Evolutionary conservation across 2,888 invertebrate species (phyloP).

Genomic region (Agonum fuliginosum): DNA sequence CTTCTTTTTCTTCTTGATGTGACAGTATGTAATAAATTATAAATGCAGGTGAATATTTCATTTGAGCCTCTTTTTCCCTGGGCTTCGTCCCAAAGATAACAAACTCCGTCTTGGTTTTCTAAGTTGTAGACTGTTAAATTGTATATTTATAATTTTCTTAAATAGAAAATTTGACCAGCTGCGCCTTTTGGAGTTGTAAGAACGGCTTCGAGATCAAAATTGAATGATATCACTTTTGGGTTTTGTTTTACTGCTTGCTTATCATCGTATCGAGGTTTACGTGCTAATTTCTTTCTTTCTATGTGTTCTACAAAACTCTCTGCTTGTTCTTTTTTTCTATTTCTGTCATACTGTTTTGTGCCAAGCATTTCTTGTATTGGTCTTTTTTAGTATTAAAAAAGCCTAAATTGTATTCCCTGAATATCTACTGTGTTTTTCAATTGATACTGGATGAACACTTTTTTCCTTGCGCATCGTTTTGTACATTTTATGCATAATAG

Average conservation of each 20-base stretch:
- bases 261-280: conserved; percentile 64
- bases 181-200: conserved; percentile 65
- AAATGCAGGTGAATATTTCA: conserved; percentile 65
- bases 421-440: neutral
- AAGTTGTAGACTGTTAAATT: conserved; percentile 67
- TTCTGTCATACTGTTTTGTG: conserved; percentile 59
- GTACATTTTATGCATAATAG: conserved; percentile 61
- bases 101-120: conserved; percentile 65
- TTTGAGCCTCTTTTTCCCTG: conserved; percentile 66
- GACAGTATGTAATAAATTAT: conserved; percentile 62
- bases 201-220: conserved; percentile 67
- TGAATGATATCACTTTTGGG: conserved; percentile 63
- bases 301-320: conserved; percentile 60
- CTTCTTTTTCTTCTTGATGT: conserved; percentile 44
- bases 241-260: conserved; percentile 63
- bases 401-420: neutral
- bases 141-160: conserved; percentile 66
- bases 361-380: too few species aligned
- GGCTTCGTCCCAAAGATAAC: conserved; percentile 66
- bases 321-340: conserved; percentile 59
- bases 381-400: neutral
- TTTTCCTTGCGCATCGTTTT: neutral
- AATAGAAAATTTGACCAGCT: conserved; percentile 65
- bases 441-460: neutral
- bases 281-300: conserved; percentile 62